Base-by-base conservation (phyloP, 2,888 invertebrate genomes). In the Epirrhoe alternata region DNA sequence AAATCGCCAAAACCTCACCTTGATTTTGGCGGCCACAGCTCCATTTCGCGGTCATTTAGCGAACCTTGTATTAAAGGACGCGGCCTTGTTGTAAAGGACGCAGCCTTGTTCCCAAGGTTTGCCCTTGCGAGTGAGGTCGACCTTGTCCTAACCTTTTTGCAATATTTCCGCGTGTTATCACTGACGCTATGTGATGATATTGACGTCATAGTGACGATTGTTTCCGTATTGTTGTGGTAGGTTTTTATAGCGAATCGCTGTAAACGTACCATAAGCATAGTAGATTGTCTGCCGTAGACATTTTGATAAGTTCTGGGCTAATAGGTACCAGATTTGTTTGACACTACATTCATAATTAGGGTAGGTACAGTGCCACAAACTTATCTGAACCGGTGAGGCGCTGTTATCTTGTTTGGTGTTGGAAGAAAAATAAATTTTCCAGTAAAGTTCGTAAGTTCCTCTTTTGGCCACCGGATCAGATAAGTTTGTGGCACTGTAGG, bases 51-150 rank as follows among this genome's bases (percentile, higher is more conserved):
- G 58, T 30, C 63, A 17, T 64, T 14, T 17, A n/a, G 24, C 30
- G 1, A 55, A 51, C 49, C 60, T 67, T 57, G 68, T 16, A 10
- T 5, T 10, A 60, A 47, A 35, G 68, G 68, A 74, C 77, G 77
- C 66, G 69, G 3, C 24, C 24, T 24, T 24, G 17, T 1, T 6
- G n/a, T 16, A 64, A 64, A 75, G 74, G 75, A 71, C 71, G 31
- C 62, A 61, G 64, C 77, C 67, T 74, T 69, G 71, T 5, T 52
- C 14, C 35, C 76, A 78, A 85, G 86, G 86, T 70, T 64, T 74
- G 80, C 76, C 76, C 77, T 75, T 58, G 73, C 38, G 5, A 24
- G 12, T 76, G 73, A 84, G 84, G 84, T 74, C 68, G 71, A 74
- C 81, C 81, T 77, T 77, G 68, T 49, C n/a, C 10, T 78, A 75